Base-by-base conservation (phyloP, 2,888 invertebrate genomes). In the Theristus sp. region DNA sequence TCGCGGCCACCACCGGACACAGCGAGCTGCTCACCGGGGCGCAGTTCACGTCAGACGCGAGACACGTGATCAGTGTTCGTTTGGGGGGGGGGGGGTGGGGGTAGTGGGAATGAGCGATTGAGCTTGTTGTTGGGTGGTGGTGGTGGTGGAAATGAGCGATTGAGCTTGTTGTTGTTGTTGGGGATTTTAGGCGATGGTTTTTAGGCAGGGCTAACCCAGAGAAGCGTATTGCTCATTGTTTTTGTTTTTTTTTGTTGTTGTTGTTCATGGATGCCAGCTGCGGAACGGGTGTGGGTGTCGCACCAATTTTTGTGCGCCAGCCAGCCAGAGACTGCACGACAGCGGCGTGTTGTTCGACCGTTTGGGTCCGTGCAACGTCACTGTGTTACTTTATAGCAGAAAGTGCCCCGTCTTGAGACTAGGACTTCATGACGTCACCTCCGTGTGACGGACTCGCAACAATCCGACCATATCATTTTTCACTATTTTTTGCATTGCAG, bases 1-100 rank as follows among this genome's bases (percentile, higher is more conserved):
- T 91, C 24, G 60, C 61, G 1, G 24, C 31, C 25, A 59, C 56
- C 52, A 20, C 30, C 26, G 94, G 94, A 0, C 94, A 96, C 74
- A 90, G 91, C 1, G 94, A 96, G 73, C 80, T 93, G 61, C 89
- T 90, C 17, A 93, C 93, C 0, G 90, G 87, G 3, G 68, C 79
- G 27, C 73, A 84, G 72, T 96, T 96, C 76, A 89, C 88, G 10
- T 84, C 86, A 60, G 90, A 93, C 75, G 87, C 90, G 71, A 83
- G 86, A 71, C 83, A 89, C 71, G 78, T 94, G 59, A 84, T 93
- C 60, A 90, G 91, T 1, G 90, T 90, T 0, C 88, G 89, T 31
- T 38, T 6, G 38, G 10, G 6, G 38, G 38, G 17, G 6, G 38
- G 38, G 38, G 17, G 17, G 6, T 38, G 38, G 6, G 6, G 17